These are phyloP conservation scores for Cybosia mesomella DNA, from an alignment of 2,888 invertebrate genomes.

Conservation along the genomic window DNA sequence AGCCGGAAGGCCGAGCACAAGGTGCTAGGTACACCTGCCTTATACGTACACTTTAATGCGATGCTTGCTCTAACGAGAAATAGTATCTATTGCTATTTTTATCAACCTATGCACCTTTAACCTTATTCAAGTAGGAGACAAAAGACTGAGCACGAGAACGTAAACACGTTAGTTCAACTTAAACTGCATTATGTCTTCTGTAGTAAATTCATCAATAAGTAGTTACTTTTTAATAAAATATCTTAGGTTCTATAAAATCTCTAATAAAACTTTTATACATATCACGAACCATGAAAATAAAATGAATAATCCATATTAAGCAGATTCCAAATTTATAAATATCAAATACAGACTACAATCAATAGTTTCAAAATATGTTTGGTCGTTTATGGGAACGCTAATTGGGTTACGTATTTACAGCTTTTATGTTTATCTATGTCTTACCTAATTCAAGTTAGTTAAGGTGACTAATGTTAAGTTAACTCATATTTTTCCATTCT, in stretches of 20 bases:
- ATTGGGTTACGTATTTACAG: not conserved
- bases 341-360: not conserved
- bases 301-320: too few species aligned
- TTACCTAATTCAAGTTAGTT: not conserved
- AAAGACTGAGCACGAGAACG: not conserved
- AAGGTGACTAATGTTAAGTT: too few species aligned
- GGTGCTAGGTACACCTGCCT: constrained; percentile 78
- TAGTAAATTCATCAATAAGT: not conserved
- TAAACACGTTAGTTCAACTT: not conserved
- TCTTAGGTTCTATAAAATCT: too few species aligned
- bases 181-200: not conserved
- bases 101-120: constrained; percentile 22
- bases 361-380: not conserved
- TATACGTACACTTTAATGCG: constrained; percentile 56
- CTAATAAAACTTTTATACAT: too few species aligned
- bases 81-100: constrained; percentile 41
- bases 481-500: not conserved
- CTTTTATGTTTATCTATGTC: not conserved
- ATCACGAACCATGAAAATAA: too few species aligned
- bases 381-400: not conserved
- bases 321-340: too few species aligned
- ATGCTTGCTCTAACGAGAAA: constrained; percentile 52
- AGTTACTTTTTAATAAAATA: too few species aligned
- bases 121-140: constrained; percentile 18
- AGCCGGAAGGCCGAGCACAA: constrained; percentile 78